Base-by-base conservation (phyloP, 2,113 vertebrate species). In the Hucho hucho region DNA sequence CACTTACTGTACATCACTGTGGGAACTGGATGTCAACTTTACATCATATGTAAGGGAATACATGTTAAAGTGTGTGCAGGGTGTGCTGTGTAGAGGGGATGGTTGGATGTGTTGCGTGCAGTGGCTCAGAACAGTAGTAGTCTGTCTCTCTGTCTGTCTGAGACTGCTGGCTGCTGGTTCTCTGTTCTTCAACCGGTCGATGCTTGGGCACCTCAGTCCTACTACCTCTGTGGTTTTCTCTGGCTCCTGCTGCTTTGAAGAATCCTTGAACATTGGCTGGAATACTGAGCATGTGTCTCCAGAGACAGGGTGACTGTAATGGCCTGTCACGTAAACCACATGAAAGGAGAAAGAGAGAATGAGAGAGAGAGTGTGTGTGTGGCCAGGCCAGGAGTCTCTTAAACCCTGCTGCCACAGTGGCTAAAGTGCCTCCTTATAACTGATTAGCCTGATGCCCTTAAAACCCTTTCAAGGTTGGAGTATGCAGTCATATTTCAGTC, bases 241-340 rank as follows among this genome's bases (percentile, higher is more conserved):
- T 6, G 43, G 67, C 43, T 46, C 64, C 22, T 65, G 64, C 4
- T 65, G 20, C 67, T 69, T 69, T 69, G n/a, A 69, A 69, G 67
- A 69, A 20, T 18, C 11, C 22, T 4, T 28, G 28, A 68, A 11
- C 66, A 22, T 46, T 22, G 67, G n/a, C 43, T 47, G 67, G 65
- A 29, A 67, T 67, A 67, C 65, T 32, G 28, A 69, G n/a, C 37
- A 43, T 6, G 22, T 43, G 65, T n/a, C 4, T 69, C 29, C 12
- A n/a, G 65, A 69, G 66, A 69, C 29, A 49, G 12, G 43, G 67
- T 13, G n/a, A 47, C 67, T 46, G 20, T 69, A 47, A 69, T 25
- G 67, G 22, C 32, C 67, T 69, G 43, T 46, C 67, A 69, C 67
- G 6, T 69, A 47, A 69, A 68, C 66, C 37, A 46, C n/a, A 22